Evolutionary conservation across 2,888 invertebrate species (phyloP).

Genomic region (Drosophila subsilvestris): DNA sequence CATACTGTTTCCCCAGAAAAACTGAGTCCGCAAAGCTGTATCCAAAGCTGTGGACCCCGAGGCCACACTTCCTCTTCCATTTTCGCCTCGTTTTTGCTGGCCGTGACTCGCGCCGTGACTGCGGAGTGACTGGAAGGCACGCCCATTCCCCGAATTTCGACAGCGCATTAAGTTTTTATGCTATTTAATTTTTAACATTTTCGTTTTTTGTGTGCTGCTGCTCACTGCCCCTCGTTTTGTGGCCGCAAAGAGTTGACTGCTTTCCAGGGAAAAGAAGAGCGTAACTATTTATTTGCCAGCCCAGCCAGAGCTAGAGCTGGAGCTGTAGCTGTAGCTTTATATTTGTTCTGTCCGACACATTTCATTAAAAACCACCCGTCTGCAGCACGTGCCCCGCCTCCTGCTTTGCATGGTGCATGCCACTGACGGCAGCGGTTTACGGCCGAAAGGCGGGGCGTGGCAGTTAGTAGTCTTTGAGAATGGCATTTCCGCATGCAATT

Average conservation of each 20-base stretch:
- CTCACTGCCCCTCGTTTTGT: constrained; percentile 40
- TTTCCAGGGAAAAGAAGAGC: constrained; percentile 68
- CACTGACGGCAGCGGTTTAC: constrained; percentile 7
- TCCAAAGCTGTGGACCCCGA: not conserved
- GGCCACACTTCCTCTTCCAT: constrained; percentile 11
- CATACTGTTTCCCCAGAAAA: not conserved
- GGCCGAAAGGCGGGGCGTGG: constrained; percentile 37
- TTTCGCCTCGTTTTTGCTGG: constrained; percentile 14
- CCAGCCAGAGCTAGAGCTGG: constrained; percentile 1
- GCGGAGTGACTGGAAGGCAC: not conserved
- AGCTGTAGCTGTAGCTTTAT: constrained; percentile 50
- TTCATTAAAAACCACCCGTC: constrained; percentile 59
- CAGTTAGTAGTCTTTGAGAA: constrained; percentile 72
- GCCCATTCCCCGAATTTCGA: constrained; percentile 60
- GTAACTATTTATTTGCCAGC: constrained; percentile 63
- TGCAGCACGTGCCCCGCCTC: constrained; percentile 14
- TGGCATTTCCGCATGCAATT: constrained; percentile 81
- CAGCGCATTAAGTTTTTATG: constrained; percentile 77
- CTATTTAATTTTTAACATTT: constrained; percentile 73
- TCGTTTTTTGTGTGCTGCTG: constrained; percentile 27
- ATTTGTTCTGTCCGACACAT: constrained; percentile 71
- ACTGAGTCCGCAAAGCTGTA: not conserved
- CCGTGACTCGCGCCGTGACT: constrained; percentile 5
- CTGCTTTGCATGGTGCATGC: constrained; percentile 62
- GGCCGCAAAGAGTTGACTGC: constrained; percentile 68